These are phyloP conservation scores for Chrysotoxum bicinctum DNA, from an alignment of 2,888 invertebrate species.

Conservation along the genomic window DNA sequence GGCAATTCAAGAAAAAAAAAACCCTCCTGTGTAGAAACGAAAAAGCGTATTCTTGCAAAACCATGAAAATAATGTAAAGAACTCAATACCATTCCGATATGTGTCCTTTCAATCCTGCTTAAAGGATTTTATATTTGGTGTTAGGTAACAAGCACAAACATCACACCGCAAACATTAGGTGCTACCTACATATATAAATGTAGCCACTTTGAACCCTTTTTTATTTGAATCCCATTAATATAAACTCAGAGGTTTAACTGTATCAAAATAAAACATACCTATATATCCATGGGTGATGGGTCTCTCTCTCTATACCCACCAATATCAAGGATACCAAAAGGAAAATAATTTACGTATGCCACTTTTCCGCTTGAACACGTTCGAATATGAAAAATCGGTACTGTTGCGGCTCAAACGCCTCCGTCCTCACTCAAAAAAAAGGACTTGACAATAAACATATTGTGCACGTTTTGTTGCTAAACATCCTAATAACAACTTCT, in stretches of 20 bases:
- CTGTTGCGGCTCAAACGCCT: conserved; percentile 60
- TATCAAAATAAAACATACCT: conserved; percentile 55
- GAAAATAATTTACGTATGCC: conserved; percentile 66
- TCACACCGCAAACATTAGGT: conserved; percentile 47
- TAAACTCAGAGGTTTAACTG: conserved; percentile 54
- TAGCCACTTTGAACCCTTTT: conserved; percentile 68
- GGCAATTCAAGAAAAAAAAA: neutral
- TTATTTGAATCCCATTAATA: conserved; percentile 71
- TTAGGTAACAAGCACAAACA: conserved; percentile 46
- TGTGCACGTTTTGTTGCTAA: conserved; percentile 66
- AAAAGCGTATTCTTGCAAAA: neutral
- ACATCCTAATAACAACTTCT: conserved; percentile 71
- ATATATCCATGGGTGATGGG: conserved; percentile 47
- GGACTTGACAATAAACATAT: conserved; percentile 67
- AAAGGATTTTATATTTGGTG: conserved; percentile 65
- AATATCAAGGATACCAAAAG: conserved; percentile 15
- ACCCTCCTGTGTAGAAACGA: neutral
- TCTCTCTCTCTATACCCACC: neutral
- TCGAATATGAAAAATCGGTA: conserved; percentile 71
- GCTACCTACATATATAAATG: conserved; percentile 22
- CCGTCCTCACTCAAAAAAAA: conserved; percentile 33
- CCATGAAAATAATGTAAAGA: conserved; percentile 51
- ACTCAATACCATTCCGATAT: conserved; percentile 36
- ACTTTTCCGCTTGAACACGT: conserved; percentile 71
- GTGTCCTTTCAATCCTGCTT: conserved; percentile 67